Base-by-base conservation (phyloP, 2,888 invertebrate species). In the Vesta saturnalis region DNA sequence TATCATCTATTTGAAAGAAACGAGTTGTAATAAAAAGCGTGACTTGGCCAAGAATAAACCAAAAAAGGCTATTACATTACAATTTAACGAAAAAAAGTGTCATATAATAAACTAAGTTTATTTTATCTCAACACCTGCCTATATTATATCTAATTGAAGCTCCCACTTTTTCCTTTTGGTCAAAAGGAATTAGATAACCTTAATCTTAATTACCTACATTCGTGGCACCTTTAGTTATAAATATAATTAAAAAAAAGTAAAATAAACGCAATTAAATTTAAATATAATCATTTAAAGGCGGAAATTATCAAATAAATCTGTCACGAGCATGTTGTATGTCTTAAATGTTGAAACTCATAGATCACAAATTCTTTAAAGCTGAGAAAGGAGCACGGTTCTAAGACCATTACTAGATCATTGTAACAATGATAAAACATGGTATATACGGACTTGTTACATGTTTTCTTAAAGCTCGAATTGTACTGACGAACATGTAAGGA, bases 361-460 rank as follows among this genome's bases (percentile, higher is more conserved):
- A 72, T 73, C 72, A 73, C 72, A 62, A 69, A 72, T 69, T 70
- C 68, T 65, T 69, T 67, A 49, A n/a, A 49, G 52, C 62, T 49
- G 21, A 58, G 66, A 22, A 59, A 66, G 39, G 18, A 62, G 62
- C 52, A 46, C 43, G 62, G 66, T 59, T 66, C 58, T 56, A 57
- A 65, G 64, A 61, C 68, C 72, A 73, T 73, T 73, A 73, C 72
- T 72, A 72, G 72, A 72, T 67, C 70, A 67, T 65, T 67, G 70
- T 67, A 72, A 73, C 73, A 73, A 71, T 72, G 68, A 68, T 60
- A 58, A 47, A 73, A 73, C 73, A 72, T 70, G 69, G 60, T 68
- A 58, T 67, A 60, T 64, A 67, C 60, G 52, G 52, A 70, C 67
- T 70, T 60, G 60, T 59, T 70, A 67, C 67, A 67, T 67, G 59